Conservation (phyloP, 2,797 vertebrate species). For the Phoeniculus purpureus region DNA sequence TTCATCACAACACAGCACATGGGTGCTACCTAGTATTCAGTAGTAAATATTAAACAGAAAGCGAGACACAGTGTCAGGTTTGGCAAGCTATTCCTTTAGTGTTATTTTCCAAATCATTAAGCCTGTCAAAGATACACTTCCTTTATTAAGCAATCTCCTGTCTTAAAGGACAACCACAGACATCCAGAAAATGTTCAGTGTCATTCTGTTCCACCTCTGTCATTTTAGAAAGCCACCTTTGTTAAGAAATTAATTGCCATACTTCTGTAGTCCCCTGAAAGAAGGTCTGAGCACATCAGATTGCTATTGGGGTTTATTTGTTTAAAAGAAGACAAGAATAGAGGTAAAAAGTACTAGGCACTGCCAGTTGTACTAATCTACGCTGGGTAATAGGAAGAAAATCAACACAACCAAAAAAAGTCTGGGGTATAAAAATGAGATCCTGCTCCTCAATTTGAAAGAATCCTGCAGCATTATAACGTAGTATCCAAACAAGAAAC, state of each 20-base stretch:
- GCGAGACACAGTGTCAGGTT: slow-evolving; percentile 41
- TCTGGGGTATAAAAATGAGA: slow-evolving; percentile 45
- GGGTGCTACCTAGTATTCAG: slow-evolving; percentile 37
- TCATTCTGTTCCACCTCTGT: background rate
- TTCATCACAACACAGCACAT: slow-evolving; percentile 35
- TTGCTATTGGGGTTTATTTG: background rate
- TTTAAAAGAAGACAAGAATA: slow-evolving; percentile 44
- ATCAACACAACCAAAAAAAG: slow-evolving; percentile 45
- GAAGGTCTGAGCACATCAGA: slow-evolving; percentile 8
- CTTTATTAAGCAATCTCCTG: slow-evolving; percentile 29
- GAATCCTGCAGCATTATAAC: slow-evolving; percentile 29
- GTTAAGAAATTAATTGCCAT: slow-evolving; percentile 25
- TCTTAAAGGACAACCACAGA: slow-evolving; percentile 42
- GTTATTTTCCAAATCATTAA: slow-evolving; percentile 44
- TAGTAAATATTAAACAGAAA: slow-evolving; percentile 41
- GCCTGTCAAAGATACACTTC: slow-evolving; percentile 37
- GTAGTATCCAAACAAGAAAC: slow-evolving; percentile 41
- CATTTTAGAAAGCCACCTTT: slow-evolving; percentile 46
- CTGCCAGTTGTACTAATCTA: slow-evolving; percentile 35
- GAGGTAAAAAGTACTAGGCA: slow-evolving; percentile 35
- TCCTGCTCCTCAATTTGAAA: slow-evolving; percentile 18
- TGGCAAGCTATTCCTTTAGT: slow-evolving; percentile 44
- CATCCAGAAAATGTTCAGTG: background rate
- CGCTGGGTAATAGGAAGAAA: slow-evolving; percentile 34
- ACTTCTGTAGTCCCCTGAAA: background rate